Evolutionary conservation across 2,888 invertebrate genomes (phyloP).

Genomic region (Pristionchus japonicus): DNA sequence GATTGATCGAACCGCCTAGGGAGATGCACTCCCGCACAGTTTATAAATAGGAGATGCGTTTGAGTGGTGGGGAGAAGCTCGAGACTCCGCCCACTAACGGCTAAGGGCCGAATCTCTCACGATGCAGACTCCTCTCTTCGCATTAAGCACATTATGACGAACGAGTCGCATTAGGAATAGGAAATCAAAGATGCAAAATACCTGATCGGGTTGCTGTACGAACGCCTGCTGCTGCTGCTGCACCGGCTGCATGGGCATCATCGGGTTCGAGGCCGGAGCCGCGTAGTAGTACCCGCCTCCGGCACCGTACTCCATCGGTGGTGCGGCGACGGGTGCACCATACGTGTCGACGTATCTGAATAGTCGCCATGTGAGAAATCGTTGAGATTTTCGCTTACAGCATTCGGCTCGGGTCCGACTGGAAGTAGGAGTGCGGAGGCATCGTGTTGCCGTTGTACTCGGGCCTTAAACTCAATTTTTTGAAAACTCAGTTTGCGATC

Average conservation of each 20-base stretch:
- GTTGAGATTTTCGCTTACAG: neutral
- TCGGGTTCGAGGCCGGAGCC: neutral
- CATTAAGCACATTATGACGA: neutral
- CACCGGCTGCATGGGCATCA: neutral
- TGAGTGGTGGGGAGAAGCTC: neutral
- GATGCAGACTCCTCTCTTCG: too few species aligned
- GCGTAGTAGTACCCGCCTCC: constrained; percentile 8
- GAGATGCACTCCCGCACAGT: neutral
- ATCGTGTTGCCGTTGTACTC: constrained; percentile 16
- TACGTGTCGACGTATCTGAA: constrained; percentile 41
- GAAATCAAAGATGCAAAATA: neutral
- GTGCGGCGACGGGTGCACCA: neutral
- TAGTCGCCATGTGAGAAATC: neutral
- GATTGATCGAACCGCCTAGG: neutral
- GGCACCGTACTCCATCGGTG: neutral
- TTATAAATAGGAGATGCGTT: neutral
- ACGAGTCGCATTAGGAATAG: too few species aligned
- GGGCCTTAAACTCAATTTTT: neutral
- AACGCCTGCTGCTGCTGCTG: neutral
- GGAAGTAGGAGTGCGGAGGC: neutral
- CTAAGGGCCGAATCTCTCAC: neutral
- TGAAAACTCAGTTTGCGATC: neutral
- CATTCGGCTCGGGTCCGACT: neutral
- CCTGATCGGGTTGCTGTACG: constrained; percentile 1
- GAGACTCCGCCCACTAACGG: neutral